Evolutionary conservation across 64 coral and sea anemone genomes (phyloP), one percentile per base, ranked within the genome.

Genomic region (Montipora efflorescens): DNA sequence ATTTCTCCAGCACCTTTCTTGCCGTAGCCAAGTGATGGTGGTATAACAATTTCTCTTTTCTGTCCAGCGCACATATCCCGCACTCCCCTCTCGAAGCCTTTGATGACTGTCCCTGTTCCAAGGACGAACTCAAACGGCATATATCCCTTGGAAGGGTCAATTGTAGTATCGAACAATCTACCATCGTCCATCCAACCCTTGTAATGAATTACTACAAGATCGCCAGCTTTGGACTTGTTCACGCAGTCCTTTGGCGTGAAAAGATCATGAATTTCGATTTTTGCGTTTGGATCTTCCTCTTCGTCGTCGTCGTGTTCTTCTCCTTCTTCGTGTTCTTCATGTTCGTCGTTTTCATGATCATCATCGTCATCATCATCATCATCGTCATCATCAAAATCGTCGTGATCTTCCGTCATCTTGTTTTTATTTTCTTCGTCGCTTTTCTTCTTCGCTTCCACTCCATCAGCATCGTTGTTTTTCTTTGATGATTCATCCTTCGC

Each of bases 201-300:
- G 69, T 99, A 99, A 22, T 99, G 98, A 44, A 99, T 87, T 19
- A 99, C 98, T 0, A 96, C 98, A 62, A 96, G 89, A 80, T 99
- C 95, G 5, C 98, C 98, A 16, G 90, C 28, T 78, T 99, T 99
- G 48, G 92, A 95, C 79, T 90, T 94, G 76, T 96, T 96, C 11
- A 57, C 48, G 73, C 98, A 99, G 16, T 95, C 85, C 47, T 84
- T 75, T 90, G 98, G 98, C 9, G 75, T 59, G 80, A 75, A 99
- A 19, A 96, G 85, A 67, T 96, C 95, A 81, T 99, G 92, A 49
- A 99, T 13, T 79, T 86, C 88, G 75, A 99, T 92, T 86, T 94
- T 95, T 4, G 98, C 98, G 78, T 99, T 94, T 10, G 96, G 93
- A 36, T 96, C 95, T 36, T 84, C 83, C n/a, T 88, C 94, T 94